Percentiles rank a stretch among this genome's conserved stretches.
Conservation (phyloP, 1,140 invertebrate species). For the Dinoponera quadriceps region DNA sequence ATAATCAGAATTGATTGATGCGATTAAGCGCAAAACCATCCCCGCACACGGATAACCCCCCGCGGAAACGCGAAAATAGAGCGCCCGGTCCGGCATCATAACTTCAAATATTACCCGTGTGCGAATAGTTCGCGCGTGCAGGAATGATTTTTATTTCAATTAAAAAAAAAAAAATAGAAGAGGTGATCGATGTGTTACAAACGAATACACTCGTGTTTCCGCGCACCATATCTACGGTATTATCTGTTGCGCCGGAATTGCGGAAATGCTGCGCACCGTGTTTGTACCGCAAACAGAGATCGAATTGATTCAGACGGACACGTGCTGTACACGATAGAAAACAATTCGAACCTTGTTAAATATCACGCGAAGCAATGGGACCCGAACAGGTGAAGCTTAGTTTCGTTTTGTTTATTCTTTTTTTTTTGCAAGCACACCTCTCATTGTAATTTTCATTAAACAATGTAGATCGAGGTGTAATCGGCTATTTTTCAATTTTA, state of each 20-base stretch:
- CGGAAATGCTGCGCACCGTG: constrained; percentile 22
- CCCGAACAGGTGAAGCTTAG: constrained; percentile 9
- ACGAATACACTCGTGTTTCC: constrained; percentile 37
- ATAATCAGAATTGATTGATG: constrained; percentile 21
- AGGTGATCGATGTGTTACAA: constrained; percentile 36
- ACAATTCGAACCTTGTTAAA: constrained; percentile 55
- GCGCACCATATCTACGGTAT: constrained; percentile 35
- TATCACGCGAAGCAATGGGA: constrained; percentile 34
- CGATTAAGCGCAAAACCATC: neutral
- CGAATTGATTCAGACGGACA: constrained; percentile 46
- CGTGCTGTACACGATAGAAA: constrained; percentile 44
- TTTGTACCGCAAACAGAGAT: constrained; percentile 57
- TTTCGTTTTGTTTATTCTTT: neutral
- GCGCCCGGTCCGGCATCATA: neutral
- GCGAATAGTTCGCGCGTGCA: neutral
- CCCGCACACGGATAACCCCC: neutral
- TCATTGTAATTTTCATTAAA: neutral
- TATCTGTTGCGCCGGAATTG: constrained; percentile 55
- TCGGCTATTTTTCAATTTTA: constrained; percentile 6
- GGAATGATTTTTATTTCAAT: constrained; percentile 47
- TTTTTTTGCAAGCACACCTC: constrained; percentile 9
- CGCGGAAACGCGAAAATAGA: neutral
- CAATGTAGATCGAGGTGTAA: constrained; percentile 2
- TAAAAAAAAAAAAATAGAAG: neutral
- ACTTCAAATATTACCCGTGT: constrained; percentile 7